phyloP scores from a whole-genome alignment of 1,140 invertebrate genomes.

The Coenobita brevimanus region DNA sequence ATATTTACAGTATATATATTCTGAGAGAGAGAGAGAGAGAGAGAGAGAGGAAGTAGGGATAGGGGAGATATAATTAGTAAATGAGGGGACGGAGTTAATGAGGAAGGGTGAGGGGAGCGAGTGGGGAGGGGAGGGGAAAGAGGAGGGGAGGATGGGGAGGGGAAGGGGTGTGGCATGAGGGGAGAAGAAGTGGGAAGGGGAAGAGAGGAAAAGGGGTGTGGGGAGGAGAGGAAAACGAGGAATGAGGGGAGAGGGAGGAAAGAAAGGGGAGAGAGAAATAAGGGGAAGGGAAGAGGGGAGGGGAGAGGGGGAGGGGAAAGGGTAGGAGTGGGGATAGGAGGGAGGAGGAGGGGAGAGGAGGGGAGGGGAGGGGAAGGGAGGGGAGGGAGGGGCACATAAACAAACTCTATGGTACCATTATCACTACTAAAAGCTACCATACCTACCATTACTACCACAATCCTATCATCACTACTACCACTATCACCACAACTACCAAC shows the following conservation, averaged over 20 bases:
- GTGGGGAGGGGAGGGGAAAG: background rate
- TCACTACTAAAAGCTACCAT: too few species aligned
- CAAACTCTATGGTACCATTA: too few species aligned
- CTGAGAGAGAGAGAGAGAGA: background rate
- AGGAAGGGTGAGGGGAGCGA: background rate
- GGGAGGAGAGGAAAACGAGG: background rate
- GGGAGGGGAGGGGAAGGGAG: background rate
- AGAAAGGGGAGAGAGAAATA: background rate
- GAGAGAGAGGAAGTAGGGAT: background rate
- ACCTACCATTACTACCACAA: too few species aligned
- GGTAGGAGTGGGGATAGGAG: background rate
- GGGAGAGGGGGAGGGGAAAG: background rate
- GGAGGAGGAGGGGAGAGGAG: background rate
- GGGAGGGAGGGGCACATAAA: too few species aligned
- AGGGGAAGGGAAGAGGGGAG: background rate
- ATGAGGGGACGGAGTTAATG: background rate
- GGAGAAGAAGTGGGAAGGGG: background rate
- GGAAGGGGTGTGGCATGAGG: too few species aligned
- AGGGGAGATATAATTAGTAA: background rate
- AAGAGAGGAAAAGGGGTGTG: too few species aligned
- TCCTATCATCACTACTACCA: too few species aligned
- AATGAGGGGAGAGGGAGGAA: background rate
- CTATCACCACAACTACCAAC: too few species aligned
- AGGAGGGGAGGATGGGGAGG: too few species aligned
- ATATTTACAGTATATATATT: too few species aligned